Base-by-base conservation (phyloP, 2,888 invertebrate genomes). In the Masnerella sp. region DNA sequence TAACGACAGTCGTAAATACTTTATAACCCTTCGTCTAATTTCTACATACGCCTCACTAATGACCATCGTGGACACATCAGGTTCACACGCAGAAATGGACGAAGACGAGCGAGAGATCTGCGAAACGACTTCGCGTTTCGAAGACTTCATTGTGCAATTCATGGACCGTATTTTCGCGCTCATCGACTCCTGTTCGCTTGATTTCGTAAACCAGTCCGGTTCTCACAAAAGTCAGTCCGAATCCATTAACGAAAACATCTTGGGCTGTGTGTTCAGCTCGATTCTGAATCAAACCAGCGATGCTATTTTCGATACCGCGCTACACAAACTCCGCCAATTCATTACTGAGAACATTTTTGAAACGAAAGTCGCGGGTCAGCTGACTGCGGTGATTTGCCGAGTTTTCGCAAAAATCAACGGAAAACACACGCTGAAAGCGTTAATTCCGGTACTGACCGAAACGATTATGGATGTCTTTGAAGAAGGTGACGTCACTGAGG, bases 131-230 rank as follows among this genome's bases (percentile, higher is more conserved):
- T 95, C 95, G 0, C 93, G 93, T 78, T 93, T 97, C 79, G 96
- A 97, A 88, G 96, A 96, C 84, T 97, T 97, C 82, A 92, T 97
- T 1, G 87, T 96, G 1, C 93, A 96, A 81, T 94, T 96, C 82
- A 88, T 97, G 78, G 96, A 96, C 81, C 91, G 93, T 81, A 89
- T 94, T 70, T 93, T 94, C 81, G 85, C 89, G 0, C 90, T 94
- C 72, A 92, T 94, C 32, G 94, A 94, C 78, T 93, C 92, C 1
- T 92, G 92, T 78, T 90, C 92, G 0, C 87, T 92, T 67, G 94
- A 94, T 80, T 91, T 91, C 64, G 91, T 92, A 0, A 88, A 93
- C 32, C 88, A 78, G 4, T 43, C 42, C 28, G 79, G 80, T 1
- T 87, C 90, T 32, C 88, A 90, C 28, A 91, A 92, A 70, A 94